A percentile compares a stretch with the other conserved stretches of the same genome.
Conservation (phyloP, 1,140 invertebrate species). For the Onthophagus taurus region DNA sequence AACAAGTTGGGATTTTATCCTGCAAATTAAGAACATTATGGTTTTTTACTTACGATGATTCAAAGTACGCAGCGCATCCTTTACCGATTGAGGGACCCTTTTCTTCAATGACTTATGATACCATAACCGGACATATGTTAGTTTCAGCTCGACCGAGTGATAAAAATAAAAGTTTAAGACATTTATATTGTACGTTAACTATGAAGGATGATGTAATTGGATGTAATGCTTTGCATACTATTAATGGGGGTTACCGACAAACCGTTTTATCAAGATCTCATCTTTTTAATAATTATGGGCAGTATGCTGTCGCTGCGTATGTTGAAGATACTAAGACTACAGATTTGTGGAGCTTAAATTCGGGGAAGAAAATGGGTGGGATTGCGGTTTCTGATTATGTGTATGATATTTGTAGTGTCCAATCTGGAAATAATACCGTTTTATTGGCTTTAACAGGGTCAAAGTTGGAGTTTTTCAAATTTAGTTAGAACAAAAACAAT, state of each 20-base stretch:
- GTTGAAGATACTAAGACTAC: slow-evolving; percentile 53
- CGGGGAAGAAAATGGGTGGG: slow-evolving; percentile 24
- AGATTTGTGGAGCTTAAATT: slow-evolving; percentile 57
- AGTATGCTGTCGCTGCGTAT: slow-evolving; percentile 51
- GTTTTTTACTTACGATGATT: slow-evolving; percentile 49
- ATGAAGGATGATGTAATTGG: slow-evolving; percentile 39
- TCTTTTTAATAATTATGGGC: slow-evolving; percentile 43
- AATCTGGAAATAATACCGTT: slow-evolving; percentile 23
- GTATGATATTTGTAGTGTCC: slow-evolving; percentile 27
- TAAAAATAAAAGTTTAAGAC: slow-evolving; percentile 45
- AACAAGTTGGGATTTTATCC: slow-evolving; percentile 59
- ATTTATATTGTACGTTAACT: slow-evolving; percentile 48
- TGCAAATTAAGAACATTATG: slow-evolving; percentile 66
- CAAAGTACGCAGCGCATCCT: slow-evolving; percentile 37
- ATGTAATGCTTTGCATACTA: slow-evolving; percentile 49
- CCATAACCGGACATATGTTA: slow-evolving; percentile 49
- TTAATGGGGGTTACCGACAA: slow-evolving; percentile 52
- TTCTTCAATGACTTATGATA: slow-evolving; percentile 59
- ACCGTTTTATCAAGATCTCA: slow-evolving; percentile 52
- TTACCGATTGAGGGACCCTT: slow-evolving; percentile 66
- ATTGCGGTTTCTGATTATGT: slow-evolving; percentile 25
- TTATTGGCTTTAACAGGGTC: slow-evolving; percentile 29
- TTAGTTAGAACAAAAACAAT: too few relatives aligned
- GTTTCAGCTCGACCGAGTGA: slow-evolving; percentile 51
- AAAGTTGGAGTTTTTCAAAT: slow-evolving; percentile 33